These are phyloP conservation scores for Leucoraja erinaceus DNA, from an alignment of 2,113 vertebrate species.

Conservation along the genomic window DNA sequence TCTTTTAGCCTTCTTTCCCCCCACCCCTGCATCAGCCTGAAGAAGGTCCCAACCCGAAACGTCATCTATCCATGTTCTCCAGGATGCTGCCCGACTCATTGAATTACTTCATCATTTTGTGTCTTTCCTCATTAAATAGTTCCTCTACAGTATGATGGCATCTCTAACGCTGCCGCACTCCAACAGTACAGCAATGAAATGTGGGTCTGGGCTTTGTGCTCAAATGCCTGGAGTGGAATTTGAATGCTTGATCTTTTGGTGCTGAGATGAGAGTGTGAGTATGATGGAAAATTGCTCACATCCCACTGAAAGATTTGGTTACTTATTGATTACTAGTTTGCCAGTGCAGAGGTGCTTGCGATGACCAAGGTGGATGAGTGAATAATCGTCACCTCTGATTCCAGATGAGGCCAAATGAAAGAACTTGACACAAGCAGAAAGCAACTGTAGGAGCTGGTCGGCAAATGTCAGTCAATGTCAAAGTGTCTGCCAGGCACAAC, in stretches of 20 bases:
- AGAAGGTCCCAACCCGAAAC: too few species aligned
- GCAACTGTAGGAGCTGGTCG: not conserved
- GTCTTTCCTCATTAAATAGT: too few species aligned
- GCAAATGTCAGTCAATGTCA: not conserved
- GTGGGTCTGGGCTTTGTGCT: not conserved
- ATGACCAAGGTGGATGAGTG: not conserved
- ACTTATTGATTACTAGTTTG: not conserved
- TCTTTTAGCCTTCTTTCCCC: too few species aligned
- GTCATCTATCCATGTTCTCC: too few species aligned
- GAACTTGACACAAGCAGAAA: not conserved
- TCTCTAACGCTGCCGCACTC: not conserved
- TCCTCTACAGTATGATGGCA: not conserved
- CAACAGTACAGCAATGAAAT: not conserved
- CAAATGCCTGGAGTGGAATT: not conserved
- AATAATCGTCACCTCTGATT: not conserved
- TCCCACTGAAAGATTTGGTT: not conserved
- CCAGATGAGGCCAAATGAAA: not conserved
- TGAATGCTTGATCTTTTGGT: not conserved
- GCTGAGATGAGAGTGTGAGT: not conserved
- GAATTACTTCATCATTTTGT: too few species aligned
- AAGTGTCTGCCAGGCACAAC: not conserved
- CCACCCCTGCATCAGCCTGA: too few species aligned
- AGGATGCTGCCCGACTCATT: too few species aligned
- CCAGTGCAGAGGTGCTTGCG: not conserved
- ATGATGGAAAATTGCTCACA: not conserved